A percentile compares a stretch with the other conserved stretches of the same genome.
These are phyloP conservation scores for Hirundo rustica DNA, from an alignment of 2,797 vertebrate species.

Conservation along the genomic window DNA sequence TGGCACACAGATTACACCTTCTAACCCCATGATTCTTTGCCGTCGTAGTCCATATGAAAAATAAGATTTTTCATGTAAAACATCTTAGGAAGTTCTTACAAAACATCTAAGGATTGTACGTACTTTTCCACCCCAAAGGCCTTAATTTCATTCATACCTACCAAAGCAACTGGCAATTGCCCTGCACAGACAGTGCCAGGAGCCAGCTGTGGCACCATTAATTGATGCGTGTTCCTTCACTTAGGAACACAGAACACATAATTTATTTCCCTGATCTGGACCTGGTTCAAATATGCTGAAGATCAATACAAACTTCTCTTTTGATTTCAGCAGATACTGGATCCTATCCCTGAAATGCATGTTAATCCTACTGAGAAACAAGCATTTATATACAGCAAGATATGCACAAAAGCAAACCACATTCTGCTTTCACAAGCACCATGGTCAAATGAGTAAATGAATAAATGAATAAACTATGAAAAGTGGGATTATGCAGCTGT, in stretches of 20 bases:
- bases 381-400: background rate
- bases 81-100: background rate
- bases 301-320: background rate
- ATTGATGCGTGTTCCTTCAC: background rate
- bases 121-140: background rate
- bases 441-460: background rate
- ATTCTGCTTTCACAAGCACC: background rate
- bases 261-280: background rate
- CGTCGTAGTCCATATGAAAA: background rate
- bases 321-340: slow-evolving; percentile 4
- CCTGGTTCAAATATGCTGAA: background rate
- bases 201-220: background rate
- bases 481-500: background rate
- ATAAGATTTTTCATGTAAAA: background rate
- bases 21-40: background rate
- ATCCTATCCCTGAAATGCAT: background rate
- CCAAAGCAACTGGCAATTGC: background rate
- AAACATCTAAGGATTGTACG: background rate
- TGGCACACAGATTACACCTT: background rate
- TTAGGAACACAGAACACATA: background rate
- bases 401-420: background rate
- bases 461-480: background rate
- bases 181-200: background rate
- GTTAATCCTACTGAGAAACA: background rate
- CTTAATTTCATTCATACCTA: background rate